phyloP scores from a whole-genome alignment of 2,888 invertebrate genomes.

The Tinea pellionella region DNA sequence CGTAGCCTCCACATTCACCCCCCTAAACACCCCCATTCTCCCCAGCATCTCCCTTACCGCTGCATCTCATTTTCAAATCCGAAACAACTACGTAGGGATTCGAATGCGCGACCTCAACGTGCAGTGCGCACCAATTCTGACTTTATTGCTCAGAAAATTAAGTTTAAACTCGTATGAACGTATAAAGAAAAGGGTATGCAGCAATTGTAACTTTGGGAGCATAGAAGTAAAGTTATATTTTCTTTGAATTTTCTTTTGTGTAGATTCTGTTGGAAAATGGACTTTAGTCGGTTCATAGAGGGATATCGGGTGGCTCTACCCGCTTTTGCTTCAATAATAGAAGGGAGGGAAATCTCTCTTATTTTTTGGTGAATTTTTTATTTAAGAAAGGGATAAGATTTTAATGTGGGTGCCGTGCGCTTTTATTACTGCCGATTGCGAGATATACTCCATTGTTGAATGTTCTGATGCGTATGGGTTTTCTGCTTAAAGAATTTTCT shows the following conservation, averaged over 20 bases:
- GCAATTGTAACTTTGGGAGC: constrained; percentile 52
- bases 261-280: constrained; percentile 23
- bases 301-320: constrained; percentile 20
- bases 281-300: constrained; percentile 21
- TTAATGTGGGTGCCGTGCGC: constrained; percentile 61
- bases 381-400: constrained; percentile 71
- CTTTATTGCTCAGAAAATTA: constrained; percentile 33
- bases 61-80: constrained; percentile 69
- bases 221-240: constrained; percentile 50
- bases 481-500: constrained; percentile 65
- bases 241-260: constrained; percentile 40
- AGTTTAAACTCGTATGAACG: constrained; percentile 22
- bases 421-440: constrained; percentile 64
- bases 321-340: constrained; percentile 56
- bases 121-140: constrained; percentile 31
- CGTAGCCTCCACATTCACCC: constrained; percentile 22
- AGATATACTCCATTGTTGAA: constrained; percentile 57
- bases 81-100: constrained; percentile 42
- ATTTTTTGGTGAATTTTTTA: constrained; percentile 70
- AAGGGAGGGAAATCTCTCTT: constrained; percentile 55
- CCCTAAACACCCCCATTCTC: constrained; percentile 22
- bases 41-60: constrained; percentile 33
- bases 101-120: constrained; percentile 24
- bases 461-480: constrained; percentile 59
- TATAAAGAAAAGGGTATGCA: constrained; percentile 24